Evolutionary conservation across 2,888 invertebrate genomes (phyloP).

Genomic region (Pheosia gnoma): DNA sequence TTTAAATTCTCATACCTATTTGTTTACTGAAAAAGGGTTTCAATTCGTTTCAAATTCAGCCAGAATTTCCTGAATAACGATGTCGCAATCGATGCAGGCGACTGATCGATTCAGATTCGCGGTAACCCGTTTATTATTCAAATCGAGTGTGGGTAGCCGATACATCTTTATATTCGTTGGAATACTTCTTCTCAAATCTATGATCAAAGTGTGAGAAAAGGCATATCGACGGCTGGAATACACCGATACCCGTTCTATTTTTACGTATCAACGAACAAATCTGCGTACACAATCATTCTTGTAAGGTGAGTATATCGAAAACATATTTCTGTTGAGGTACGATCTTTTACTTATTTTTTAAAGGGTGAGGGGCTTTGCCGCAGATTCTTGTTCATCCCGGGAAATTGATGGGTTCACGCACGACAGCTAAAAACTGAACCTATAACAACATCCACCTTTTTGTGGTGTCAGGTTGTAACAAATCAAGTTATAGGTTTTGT

Average conservation of each 20-base stretch:
- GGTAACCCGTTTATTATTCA: slow-evolving; percentile 50
- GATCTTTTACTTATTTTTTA: too few relatives aligned
- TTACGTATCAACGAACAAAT: slow-evolving; percentile 18
- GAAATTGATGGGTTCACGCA: too few relatives aligned
- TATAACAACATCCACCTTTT: too few relatives aligned
- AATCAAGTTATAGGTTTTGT: too few relatives aligned
- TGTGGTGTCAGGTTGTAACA: too few relatives aligned
- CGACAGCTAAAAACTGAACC: too few relatives aligned
- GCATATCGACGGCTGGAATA: slow-evolving; percentile 24
- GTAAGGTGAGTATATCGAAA: slow-evolving; percentile 6
- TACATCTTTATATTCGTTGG: slow-evolving; percentile 35
- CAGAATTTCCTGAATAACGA: neutral
- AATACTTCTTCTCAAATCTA: slow-evolving; percentile 26
- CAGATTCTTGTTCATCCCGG: too few relatives aligned
- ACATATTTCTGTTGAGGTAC: slow-evolving; percentile 8
- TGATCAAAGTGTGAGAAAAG: slow-evolving; percentile 33
- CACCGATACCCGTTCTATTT: slow-evolving; percentile 19
- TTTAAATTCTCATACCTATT: neutral
- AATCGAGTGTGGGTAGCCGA: slow-evolving; percentile 45
- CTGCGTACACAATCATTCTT: slow-evolving; percentile 8
- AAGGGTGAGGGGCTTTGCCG: too few relatives aligned
- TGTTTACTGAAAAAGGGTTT: slow-evolving; percentile 9
- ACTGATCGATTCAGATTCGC: slow-evolving; percentile 47
- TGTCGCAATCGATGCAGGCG: slow-evolving; percentile 11
- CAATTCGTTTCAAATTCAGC: slow-evolving; percentile 10